Evolutionary conservation across 2,113 vertebrate genomes (phyloP).

Genomic region (Gnathonemus longibarbis): DNA sequence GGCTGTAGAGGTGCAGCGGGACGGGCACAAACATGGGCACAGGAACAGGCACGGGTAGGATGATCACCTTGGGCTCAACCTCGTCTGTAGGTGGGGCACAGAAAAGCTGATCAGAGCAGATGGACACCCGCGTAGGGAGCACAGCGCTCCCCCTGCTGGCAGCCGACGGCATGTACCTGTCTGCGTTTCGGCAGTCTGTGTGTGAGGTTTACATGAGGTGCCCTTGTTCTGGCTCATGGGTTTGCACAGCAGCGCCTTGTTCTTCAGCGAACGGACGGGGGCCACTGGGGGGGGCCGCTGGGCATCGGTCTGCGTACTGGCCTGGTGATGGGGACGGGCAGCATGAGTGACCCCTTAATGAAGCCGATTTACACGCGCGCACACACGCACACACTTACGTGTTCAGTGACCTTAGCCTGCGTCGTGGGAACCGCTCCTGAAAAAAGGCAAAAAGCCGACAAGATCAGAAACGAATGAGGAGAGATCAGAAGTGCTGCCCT

Average conservation of each 20-base stretch:
- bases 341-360: neutral
- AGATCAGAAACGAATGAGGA: neutral
- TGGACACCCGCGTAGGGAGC: neutral
- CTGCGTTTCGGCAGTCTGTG: slow-evolving; percentile 73
- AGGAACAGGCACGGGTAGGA: slow-evolving; percentile 85
- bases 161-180: slow-evolving; percentile 67
- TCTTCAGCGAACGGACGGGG: slow-evolving; percentile 80
- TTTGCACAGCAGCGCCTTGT: slow-evolving; percentile 89
- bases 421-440: slow-evolving; percentile 81
- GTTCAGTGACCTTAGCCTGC: slow-evolving; percentile 83
- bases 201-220: slow-evolving; percentile 84
- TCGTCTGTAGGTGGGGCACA: slow-evolving; percentile 39
- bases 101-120: neutral
- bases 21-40: slow-evolving; percentile 89
- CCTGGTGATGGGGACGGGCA: slow-evolving; percentile 43
- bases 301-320: slow-evolving; percentile 78
- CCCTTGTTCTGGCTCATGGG: slow-evolving; percentile 93
- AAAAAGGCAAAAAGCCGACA: slow-evolving; percentile 27
- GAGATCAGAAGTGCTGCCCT: neutral
- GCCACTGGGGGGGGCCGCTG: slow-evolving; percentile 61
- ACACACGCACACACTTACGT: slow-evolving; percentile 66
- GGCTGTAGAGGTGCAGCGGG: slow-evolving; percentile 89
- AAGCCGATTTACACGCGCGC: neutral
- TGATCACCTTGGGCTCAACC: slow-evolving; percentile 58
- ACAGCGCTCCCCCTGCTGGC: neutral